Percentiles rank a stretch among this genome's conserved stretches.
Conservation (phyloP, 2,888 invertebrate genomes). For the Poecilus cupreus region DNA sequence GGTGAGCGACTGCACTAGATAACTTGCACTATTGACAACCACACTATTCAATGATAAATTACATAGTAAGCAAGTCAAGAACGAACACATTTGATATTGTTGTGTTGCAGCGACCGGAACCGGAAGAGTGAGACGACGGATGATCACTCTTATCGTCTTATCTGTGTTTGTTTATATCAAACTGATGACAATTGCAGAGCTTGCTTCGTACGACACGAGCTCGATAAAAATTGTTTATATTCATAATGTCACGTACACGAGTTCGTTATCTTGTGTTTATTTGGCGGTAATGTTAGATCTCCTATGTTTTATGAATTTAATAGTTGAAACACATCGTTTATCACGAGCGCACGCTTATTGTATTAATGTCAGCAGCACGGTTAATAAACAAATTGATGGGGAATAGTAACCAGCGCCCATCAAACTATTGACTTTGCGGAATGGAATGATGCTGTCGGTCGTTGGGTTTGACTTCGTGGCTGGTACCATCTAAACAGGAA, state of each 20-base stretch:
- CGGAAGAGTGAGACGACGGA: too few species aligned
- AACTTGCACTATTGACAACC: too few species aligned
- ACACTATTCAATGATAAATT: too few species aligned
- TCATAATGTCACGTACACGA: not conserved
- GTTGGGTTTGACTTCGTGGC: too few species aligned
- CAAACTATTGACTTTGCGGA: not conserved
- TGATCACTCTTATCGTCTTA: too few species aligned
- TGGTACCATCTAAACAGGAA: too few species aligned
- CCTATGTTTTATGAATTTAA: not conserved
- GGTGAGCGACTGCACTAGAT: too few species aligned
- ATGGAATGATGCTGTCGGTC: too few species aligned
- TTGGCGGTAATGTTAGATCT: not conserved
- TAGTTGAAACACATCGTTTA: not conserved
- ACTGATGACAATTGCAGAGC: not conserved
- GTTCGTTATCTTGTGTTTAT: not conserved
- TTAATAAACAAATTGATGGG: not conserved
- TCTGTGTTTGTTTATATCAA: not conserved
- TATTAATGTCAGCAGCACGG: too few species aligned
- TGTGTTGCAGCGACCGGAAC: too few species aligned
- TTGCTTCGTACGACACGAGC: not conserved
- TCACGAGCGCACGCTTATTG: not conserved
- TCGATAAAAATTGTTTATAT: not conserved
- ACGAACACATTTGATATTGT: too few species aligned
- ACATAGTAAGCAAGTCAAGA: too few species aligned
- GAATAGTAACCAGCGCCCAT: not conserved